Evolutionary conservation across 37 sponge, comb jelly and placozoan genomes (phyloP), one percentile per base, ranked within the genome.

Genomic region (Aplysina aerophoba): DNA sequence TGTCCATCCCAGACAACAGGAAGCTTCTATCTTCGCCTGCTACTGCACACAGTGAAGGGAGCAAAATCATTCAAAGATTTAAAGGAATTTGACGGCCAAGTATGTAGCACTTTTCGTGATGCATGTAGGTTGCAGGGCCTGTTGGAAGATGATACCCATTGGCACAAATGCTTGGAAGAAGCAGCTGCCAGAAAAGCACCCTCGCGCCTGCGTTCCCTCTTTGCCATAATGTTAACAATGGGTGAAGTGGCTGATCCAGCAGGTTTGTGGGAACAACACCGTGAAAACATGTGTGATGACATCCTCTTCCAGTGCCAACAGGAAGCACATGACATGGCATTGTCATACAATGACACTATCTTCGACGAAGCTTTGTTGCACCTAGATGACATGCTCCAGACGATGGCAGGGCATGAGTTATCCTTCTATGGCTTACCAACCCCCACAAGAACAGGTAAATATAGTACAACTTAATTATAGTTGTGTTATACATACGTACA

Each of bases 21-120:
- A 88, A 44, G 85, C 44, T 88, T 88, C 84, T 88, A 73, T 69
- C 60, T 88, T 25, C 69, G 84, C 21, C 21, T 88, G 57, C 84
- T 88, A 30, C 63, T 88, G 50, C 83, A 84, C 56, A 73, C 63
- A 28, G 83, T 85, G 28, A 39, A 68, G 33, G 88, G 88, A 28
- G 44, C 88, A 30, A 85, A 55, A 44, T 44, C 50, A 11, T 44
- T 44, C 50, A 44, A 44, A 8, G 50, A 44, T 8, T 44, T 44
- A 44, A 44, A 44, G 8, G 50, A 44, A 44, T 3, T 44, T 11
- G 50, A 44, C 8, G 86, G 90, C 34, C 39, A 88, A 20, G 21
- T 80, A 53, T 77, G 58, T 58, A 22, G 24, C 33, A 74, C 86
- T 21, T 90, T 40, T 73, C 55, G 74, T 41, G 86, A 88, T 17